Evolutionary conservation across 2,113 vertebrate genomes (phyloP).

Genomic region (Lamprotornis superbus): DNA sequence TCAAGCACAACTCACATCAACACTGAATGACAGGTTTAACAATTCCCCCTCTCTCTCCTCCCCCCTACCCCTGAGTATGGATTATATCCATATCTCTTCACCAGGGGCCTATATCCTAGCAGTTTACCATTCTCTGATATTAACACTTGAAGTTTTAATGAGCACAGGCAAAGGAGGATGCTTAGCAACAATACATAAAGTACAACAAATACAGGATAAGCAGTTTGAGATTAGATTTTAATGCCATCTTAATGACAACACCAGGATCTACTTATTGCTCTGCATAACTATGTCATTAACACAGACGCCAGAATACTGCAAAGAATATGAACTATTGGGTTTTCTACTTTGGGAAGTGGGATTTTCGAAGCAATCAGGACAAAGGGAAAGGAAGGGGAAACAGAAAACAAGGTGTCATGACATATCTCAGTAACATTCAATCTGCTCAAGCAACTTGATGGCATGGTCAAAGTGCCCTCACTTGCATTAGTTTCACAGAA

Average conservation of each 20-base stretch:
- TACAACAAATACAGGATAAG: conserved; percentile 6
- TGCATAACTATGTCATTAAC: not conserved
- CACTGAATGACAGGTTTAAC: not conserved
- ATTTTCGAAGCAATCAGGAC: not conserved
- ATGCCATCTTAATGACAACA: conserved; percentile 6
- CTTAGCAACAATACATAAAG: conserved; percentile 14
- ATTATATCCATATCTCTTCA: not conserved
- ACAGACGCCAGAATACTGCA: not conserved
- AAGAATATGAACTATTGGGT: accelerated
- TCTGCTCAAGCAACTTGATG: not conserved
- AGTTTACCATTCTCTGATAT: not conserved
- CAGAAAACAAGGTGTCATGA: not conserved
- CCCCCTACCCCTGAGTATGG: not conserved
- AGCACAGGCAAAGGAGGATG: not conserved
- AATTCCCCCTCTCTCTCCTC: not conserved
- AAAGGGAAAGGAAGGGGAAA: not conserved
- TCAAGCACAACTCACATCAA: not conserved
- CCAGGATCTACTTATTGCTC: not conserved
- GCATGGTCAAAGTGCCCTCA: not conserved
- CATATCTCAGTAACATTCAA: not conserved
- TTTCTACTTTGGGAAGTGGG: not conserved
- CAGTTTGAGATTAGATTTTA: conserved; percentile 31
- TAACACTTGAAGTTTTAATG: conserved; percentile 19
- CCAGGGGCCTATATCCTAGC: not conserved
- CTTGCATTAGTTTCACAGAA: not conserved